Percentiles rank a stretch among this genome's conserved stretches.
Evolutionary conservation across 2,797 vertebrate species (phyloP).

Genomic region (Tamandua tetradactyla): DNA sequence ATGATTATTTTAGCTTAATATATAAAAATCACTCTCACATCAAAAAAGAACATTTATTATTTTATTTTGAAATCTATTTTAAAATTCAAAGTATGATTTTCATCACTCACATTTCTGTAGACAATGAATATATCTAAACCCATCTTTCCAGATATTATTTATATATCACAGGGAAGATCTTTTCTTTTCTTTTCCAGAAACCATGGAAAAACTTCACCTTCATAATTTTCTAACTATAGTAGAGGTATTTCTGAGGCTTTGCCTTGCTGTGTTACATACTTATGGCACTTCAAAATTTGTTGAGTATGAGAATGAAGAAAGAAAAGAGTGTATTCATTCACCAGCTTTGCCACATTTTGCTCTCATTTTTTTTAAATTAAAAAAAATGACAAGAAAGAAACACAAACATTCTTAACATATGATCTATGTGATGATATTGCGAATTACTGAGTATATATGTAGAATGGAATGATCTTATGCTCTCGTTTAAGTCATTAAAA

Average conservation of each 20-base stretch:
- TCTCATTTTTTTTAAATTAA: no score
- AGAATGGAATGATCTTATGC: no score
- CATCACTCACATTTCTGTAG: neutral
- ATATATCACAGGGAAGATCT: neutral
- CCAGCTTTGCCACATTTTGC: neutral
- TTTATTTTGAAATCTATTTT: neutral
- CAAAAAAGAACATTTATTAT: neutral
- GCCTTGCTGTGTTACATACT: neutral
- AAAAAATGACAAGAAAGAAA: no score
- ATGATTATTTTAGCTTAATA: neutral
- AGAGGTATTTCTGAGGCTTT: neutral
- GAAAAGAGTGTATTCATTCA: neutral
- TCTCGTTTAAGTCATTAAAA: no score
- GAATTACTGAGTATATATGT: no score
- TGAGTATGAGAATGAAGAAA: neutral
- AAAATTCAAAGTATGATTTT: constrained; percentile 11
- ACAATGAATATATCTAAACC: neutral
- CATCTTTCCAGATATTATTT: neutral
- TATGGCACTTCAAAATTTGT: neutral
- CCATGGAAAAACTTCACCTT: neutral
- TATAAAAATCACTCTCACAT: neutral
- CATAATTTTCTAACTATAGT: neutral
- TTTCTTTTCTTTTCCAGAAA: neutral
- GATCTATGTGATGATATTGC: no score
- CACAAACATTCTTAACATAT: no score